Conservation (phyloP, 2,888 invertebrate genomes). For the Spodoptera exigua region DNA sequence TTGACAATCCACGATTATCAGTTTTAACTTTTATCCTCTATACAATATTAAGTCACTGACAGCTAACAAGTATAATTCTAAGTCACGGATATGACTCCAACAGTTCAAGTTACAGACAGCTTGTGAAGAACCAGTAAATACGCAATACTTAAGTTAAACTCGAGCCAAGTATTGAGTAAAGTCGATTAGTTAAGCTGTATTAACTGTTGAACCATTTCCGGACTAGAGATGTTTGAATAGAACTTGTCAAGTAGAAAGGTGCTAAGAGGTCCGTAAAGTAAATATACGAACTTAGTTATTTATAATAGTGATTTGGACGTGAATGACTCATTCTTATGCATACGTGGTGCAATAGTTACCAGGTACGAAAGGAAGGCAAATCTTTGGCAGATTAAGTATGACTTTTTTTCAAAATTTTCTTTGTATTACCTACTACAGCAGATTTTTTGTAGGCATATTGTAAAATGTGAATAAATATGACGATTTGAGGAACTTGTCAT, state of each 20-base stretch:
- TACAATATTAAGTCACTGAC: slow-evolving; percentile 5
- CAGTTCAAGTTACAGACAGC: slow-evolving; percentile 15
- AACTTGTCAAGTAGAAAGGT: slow-evolving; percentile 32
- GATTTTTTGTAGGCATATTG: no score
- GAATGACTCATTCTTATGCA: slow-evolving; percentile 4
- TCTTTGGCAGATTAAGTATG: background rate
- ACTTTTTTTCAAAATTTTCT: background rate
- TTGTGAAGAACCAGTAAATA: slow-evolving; percentile 19
- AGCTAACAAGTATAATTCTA: slow-evolving; percentile 11
- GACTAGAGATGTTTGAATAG: slow-evolving; percentile 34
- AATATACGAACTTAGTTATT: slow-evolving; percentile 3
- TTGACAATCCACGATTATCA: background rate
- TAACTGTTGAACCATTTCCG: slow-evolving; percentile 30
- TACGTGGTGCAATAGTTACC: slow-evolving; percentile 8
- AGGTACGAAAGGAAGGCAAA: background rate
- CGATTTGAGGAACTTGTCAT: no score
- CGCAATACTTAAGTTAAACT: slow-evolving; percentile 35
- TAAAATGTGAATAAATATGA: no score
- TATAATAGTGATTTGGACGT: background rate
- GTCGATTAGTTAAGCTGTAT: slow-evolving; percentile 42
- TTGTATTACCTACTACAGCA: no score
- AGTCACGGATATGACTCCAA: slow-evolving; percentile 25
- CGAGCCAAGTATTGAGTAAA: slow-evolving; percentile 37
- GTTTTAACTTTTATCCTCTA: slow-evolving; percentile 1
- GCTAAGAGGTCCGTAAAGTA: slow-evolving; percentile 29